Percentiles rank a stretch among this genome's conserved stretches.
Conservation (phyloP, 1,140 invertebrate genomes). For the Zaprionus camerounensis region DNA sequence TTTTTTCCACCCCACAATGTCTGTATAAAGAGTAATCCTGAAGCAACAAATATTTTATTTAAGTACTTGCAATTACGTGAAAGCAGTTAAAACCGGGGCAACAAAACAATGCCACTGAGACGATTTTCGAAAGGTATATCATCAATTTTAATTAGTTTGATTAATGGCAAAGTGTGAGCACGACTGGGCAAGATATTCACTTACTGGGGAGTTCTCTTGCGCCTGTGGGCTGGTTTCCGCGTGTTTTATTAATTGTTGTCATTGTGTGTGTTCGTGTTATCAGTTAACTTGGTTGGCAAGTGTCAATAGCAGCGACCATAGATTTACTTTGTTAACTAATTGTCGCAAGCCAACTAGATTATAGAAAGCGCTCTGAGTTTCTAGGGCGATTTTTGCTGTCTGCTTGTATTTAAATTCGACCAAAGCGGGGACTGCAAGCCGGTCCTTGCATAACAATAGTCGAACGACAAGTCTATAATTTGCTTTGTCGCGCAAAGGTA, state of each 20-base stretch:
- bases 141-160: constrained; percentile 81
- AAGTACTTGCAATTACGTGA: constrained; percentile 34
- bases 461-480: constrained; percentile 71
- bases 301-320: constrained; percentile 15
- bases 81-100: constrained; percentile 44
- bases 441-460: constrained; percentile 39
- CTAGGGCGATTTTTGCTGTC: background rate
- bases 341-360: constrained; percentile 53
- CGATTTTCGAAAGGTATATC: constrained; percentile 52
- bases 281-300: constrained; percentile 43
- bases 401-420: constrained; percentile 51
- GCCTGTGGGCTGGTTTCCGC: background rate
- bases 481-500: constrained; percentile 46
- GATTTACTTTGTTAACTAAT: constrained; percentile 61
- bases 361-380: constrained; percentile 7
- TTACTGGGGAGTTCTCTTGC: constrained; percentile 8
- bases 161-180: constrained; percentile 66
- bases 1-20: constrained; percentile 13
- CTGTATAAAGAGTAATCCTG: constrained; percentile 5
- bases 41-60: constrained; percentile 17
- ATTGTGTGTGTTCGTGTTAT: constrained; percentile 61
- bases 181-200: constrained; percentile 50
- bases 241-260: constrained; percentile 65
- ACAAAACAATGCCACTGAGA: constrained; percentile 26
- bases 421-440: constrained; percentile 10